Base-by-base conservation (phyloP, 2,888 invertebrate genomes). In the Synergus umbraculus region DNA sequence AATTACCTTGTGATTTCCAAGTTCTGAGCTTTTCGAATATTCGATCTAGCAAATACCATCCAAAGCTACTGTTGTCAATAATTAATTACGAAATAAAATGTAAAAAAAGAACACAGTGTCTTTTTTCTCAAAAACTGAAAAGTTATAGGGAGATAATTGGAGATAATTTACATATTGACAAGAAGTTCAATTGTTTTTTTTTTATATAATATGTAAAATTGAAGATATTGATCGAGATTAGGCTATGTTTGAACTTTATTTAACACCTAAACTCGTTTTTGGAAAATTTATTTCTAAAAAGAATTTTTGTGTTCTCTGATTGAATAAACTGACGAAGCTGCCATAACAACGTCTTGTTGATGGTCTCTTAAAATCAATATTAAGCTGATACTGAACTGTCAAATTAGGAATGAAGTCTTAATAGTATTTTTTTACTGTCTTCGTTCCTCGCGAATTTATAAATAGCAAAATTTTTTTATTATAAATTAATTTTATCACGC, bases 41-140 rank as follows among this genome's bases (percentile, higher is more conserved):
- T 29, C n/a, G 37, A 22, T 54, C 83, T 85, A 85, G 84, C 67
- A 79, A 82, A 84, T 83, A 84, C 84, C 85, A 87, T 87, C 85
- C 86, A 83, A 82, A 84, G 82, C 85, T 86, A 86, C 86, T 84
- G 85, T 88, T 87, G 86, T 89, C 85, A 87, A 88, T 87, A 88
- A 88, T 82, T 78, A 67, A 78, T 78, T 69, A 44, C 76, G 44
- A 82, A 64, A 64, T 76, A 80, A 73, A 73, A 10, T 10, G 15
- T n/a, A 29, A 73, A 73, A 73, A n/a, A 15, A 9, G 29, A 49
- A 73, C 10, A 15, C 15, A 12, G 12, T 41, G 10, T n/a, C 60
- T 18, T 60, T 60, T 54, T 12, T 22, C 22, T 22, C 22, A n/a
- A 12, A 44, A 9, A 44, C 43, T 7, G 43, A 44, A 10, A 44